Evolutionary conservation across 35 echinoderm and acorn worm genomes (phyloP).

Genomic region (Stichopus chloronotus): DNA sequence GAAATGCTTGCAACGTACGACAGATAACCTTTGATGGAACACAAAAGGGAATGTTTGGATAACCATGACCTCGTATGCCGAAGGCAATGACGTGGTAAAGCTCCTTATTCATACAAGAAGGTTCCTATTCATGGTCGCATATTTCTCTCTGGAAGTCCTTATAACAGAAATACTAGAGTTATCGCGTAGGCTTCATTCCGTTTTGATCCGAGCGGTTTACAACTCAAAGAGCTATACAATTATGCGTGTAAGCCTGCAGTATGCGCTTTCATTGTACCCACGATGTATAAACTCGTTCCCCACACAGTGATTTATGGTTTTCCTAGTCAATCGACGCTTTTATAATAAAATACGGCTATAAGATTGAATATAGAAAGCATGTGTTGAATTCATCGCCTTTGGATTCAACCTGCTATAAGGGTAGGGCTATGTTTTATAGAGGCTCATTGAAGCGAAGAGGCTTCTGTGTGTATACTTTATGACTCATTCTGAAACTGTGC

Average conservation of each 20-base stretch:
- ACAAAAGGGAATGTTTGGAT: slow-evolving; percentile 42
- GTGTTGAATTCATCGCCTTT: slow-evolving; percentile 16
- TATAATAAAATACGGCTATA: background rate
- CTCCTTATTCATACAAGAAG: slow-evolving; percentile 24
- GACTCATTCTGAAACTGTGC: slow-evolving; percentile 31
- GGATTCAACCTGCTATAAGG: slow-evolving; percentile 21
- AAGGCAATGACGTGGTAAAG: slow-evolving; percentile 14
- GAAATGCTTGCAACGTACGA: background rate
- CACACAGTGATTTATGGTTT: slow-evolving; percentile 7
- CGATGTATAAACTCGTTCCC: background rate
- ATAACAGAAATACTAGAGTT: background rate
- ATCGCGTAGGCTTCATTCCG: background rate
- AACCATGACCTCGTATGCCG: slow-evolving; percentile 36
- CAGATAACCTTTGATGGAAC: background rate
- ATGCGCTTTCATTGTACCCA: background rate
- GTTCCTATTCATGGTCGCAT: slow-evolving; percentile 25
- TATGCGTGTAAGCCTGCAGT: background rate
- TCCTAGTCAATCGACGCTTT: background rate
- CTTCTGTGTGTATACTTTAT: slow-evolving; percentile 36
- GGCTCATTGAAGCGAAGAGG: slow-evolving; percentile 39
- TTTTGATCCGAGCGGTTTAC: background rate
- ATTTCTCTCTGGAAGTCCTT: background rate
- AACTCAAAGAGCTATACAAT: background rate
- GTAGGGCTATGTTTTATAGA: slow-evolving; percentile 44
- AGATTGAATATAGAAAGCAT: slow-evolving; percentile 19